These are phyloP conservation scores for Heliconius himera DNA, from an alignment of 1,140 invertebrate genomes.

Conservation along the genomic window DNA sequence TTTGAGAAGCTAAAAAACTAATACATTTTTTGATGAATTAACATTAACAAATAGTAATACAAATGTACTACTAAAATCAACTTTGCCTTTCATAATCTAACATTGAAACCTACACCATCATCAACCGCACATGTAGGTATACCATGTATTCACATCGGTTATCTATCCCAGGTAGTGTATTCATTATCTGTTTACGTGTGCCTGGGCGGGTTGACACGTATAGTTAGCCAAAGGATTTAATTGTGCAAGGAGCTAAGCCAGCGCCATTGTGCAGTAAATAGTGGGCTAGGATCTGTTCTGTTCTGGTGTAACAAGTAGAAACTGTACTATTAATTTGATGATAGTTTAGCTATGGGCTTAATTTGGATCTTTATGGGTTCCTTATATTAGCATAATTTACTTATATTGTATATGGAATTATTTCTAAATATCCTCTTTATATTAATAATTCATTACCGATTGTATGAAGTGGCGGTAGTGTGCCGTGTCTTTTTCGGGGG, in stretches of 20 bases:
- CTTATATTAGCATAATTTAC: no score
- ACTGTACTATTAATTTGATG: background rate
- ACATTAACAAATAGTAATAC: no score
- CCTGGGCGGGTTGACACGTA: background rate
- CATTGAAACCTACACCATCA: background rate
- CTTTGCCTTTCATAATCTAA: no score
- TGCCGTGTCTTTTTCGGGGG: no score
- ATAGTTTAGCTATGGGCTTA: background rate
- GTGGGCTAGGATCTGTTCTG: background rate
- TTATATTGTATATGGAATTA: no score
- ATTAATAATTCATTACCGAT: no score
- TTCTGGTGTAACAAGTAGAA: background rate
- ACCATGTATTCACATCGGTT: background rate
- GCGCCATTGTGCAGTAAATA: background rate
- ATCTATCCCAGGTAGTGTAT: background rate
- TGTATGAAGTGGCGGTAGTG: no score
- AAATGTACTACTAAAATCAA: no score
- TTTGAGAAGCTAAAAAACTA: no score
- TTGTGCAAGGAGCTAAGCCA: background rate
- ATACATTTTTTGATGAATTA: no score
- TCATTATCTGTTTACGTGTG: constrained; percentile 3
- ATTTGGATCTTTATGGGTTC: background rate
- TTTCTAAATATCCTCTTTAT: no score
- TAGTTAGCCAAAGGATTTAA: constrained; percentile 13
- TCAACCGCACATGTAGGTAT: no score